Base-by-base conservation (phyloP, 35 echinoderm and acorn worm genomes). In the Patiria miniata region DNA sequence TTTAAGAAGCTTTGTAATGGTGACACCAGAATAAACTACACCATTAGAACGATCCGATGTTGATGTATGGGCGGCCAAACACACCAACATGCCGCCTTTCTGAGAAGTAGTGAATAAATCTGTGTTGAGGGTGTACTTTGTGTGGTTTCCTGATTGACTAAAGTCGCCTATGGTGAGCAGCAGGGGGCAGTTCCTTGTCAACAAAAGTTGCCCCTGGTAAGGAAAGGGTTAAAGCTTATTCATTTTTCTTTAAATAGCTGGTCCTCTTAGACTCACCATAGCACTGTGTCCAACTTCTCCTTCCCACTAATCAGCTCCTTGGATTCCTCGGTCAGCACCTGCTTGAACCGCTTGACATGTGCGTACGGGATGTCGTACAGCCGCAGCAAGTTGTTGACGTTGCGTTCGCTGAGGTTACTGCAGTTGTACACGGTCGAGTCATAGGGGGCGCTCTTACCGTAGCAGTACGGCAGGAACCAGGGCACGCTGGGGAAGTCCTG, bases 391-490 rank as follows among this genome's bases (percentile, higher is more conserved):
- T 80, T 77, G 39, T 94, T 94, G 10, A 94, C 83, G 37, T 86
- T 94, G 10, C 37, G 79, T 8, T 58, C 28, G 40, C 57, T 94
- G 36, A 94, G 37, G 1, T 36, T 47, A 23, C 39, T 39, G 78
- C 92, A 94, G n/a, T 37, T 39, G 14, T 60, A 36, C 9, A 94
- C 92, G 65, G 90, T 32, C 16, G 80, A 79, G 7, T 42, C 54
- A 8, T 61, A 42, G 34, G 92, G 92, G 5, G 92, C 87, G 2
- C 60, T n/a, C 32, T 84, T 80, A 69, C 87, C 92, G 77, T 84
- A 94, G 47, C 92, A 94, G 54, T 79, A 81, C 15, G 86, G 73
- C 37, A 94, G 77, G 44, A 94, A 94, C 92, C 92, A 94, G 1
- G 87, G 82, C 36, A 85, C 16, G n/a, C 42, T 39, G 17, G 52